Percentiles rank a stretch among this genome's conserved stretches.
Evolutionary conservation across 2,888 invertebrate genomes (phyloP).

Genomic region (Quadroppia sp.): DNA sequence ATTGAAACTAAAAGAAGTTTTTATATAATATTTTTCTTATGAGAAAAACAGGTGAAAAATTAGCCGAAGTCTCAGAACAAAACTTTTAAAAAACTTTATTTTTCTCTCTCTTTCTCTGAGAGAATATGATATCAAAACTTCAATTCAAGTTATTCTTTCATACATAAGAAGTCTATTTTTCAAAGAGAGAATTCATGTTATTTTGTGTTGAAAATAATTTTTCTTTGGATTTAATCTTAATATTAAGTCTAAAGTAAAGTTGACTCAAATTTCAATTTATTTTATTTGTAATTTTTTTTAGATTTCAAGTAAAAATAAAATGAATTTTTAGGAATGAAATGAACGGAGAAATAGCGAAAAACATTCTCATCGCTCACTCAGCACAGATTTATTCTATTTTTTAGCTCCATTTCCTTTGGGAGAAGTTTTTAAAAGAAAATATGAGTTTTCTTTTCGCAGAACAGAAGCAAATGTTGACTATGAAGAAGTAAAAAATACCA

Average conservation of each 20-base stretch:
- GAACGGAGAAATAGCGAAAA: background rate
- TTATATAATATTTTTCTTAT: background rate
- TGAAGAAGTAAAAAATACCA: background rate
- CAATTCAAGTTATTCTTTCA: too few relatives aligned
- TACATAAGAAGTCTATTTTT: too few relatives aligned
- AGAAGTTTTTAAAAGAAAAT: slow-evolving; percentile 14
- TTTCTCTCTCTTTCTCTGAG: too few relatives aligned
- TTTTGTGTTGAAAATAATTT: background rate
- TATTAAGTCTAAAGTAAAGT: too few relatives aligned
- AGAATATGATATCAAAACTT: too few relatives aligned
- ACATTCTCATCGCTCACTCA: slow-evolving; percentile 20
- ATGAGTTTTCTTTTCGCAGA: slow-evolving; percentile 8
- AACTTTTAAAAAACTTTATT: background rate
- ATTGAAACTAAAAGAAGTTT: background rate
- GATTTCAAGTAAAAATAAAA: background rate
- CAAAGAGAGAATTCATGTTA: too few relatives aligned
- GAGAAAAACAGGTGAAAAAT: slow-evolving; percentile 12
- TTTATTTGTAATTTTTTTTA: too few relatives aligned
- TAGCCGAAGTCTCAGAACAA: background rate
- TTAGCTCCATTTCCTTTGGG: slow-evolving; percentile 35
- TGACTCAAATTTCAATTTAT: too few relatives aligned
- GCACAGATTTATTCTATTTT: slow-evolving; percentile 23
- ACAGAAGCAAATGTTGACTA: background rate
- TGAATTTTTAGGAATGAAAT: background rate
- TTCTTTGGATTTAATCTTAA: background rate